Percentiles rank a stretch among this genome's conserved stretches.
Conservation (phyloP, 2,113 vertebrate genomes). For the Campylorhamphus procurvoides region DNA sequence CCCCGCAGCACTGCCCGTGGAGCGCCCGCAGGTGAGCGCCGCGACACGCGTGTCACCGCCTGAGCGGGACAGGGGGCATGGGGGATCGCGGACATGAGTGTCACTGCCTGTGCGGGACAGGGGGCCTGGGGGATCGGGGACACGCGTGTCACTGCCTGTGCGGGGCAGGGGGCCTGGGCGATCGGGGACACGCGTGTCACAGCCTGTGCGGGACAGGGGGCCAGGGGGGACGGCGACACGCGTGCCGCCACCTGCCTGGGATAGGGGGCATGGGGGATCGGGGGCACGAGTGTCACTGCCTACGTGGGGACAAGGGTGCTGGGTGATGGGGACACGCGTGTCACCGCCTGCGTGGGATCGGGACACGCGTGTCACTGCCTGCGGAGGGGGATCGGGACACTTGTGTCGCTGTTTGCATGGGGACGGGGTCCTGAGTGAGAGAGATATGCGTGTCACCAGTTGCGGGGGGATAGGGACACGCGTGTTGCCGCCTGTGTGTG, state of each 20-base stretch:
- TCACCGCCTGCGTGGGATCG: background rate
- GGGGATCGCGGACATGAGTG: background rate
- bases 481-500: background rate
- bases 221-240: background rate
- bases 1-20: background rate
- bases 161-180: background rate
- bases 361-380: background rate
- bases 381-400: background rate
- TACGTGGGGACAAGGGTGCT: background rate
- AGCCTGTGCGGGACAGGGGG: background rate
- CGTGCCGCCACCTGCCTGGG: no score
- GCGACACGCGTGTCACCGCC: background rate
- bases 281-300: background rate
- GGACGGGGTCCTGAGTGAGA: accelerated
- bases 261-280: no score
- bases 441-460: background rate
- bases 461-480: background rate
- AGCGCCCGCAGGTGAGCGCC: background rate
- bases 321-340: no score
- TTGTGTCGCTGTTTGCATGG: background rate
- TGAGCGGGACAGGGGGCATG: background rate
- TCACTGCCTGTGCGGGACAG: background rate
- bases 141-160: background rate
- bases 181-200: no score
- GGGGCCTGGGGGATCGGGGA: no score